Percentiles rank a stretch among this genome's conserved stretches.
Conservation (phyloP, 92 coral and sea anemone genomes). For the Epizoanthus stellaris region DNA sequence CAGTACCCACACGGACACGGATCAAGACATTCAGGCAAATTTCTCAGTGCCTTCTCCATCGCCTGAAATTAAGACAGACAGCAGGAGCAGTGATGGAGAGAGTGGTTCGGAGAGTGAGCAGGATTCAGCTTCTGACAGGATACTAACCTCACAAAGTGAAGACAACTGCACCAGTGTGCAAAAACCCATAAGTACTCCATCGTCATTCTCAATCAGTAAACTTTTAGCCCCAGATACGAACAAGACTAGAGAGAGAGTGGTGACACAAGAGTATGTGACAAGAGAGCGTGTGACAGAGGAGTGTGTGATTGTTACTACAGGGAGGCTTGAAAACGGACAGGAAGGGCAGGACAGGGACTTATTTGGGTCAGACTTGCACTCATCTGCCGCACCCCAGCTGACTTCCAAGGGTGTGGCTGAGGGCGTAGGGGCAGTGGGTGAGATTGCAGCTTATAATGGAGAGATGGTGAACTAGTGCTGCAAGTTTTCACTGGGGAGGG, state of each 20-base stretch:
- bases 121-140: constrained; percentile 14
- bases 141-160: constrained; percentile 27
- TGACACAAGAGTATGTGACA: constrained; percentile 10
- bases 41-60: background rate
- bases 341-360: constrained; percentile 55
- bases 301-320: constrained; percentile 42
- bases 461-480: constrained; percentile 56
- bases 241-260: constrained; percentile 32
- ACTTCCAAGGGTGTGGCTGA: constrained; percentile 82
- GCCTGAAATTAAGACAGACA: constrained; percentile 18
- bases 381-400: constrained; percentile 61
- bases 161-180: constrained; percentile 34
- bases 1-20: constrained; percentile 52
- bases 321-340: constrained; percentile 70
- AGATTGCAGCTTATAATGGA: constrained; percentile 74
- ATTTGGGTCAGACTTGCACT: constrained; percentile 41
- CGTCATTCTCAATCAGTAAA: constrained; percentile 83
- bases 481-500: background rate
- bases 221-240: constrained; percentile 77
- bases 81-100: constrained; percentile 28
- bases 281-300: constrained; percentile 47
- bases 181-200: constrained; percentile 33
- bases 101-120: constrained; percentile 34
- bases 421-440: constrained; percentile 67
- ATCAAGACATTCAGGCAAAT: constrained; percentile 25